Evolutionary conservation across 2,888 invertebrate genomes (phyloP).

Genomic region (Sarcophaga rosellei): DNA sequence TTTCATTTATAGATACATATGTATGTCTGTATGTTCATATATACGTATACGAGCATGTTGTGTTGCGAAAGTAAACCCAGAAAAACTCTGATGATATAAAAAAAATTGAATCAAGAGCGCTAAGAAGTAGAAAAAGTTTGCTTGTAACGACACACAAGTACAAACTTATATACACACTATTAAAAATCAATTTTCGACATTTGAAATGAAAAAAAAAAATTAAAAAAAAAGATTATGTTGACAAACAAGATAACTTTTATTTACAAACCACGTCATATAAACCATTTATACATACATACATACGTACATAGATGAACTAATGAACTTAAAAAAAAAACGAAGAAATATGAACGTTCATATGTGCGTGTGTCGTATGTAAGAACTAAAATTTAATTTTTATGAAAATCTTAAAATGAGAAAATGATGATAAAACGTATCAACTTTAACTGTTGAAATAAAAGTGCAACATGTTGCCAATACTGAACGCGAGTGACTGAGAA

Average conservation of each 20-base stretch:
- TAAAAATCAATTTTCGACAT: slow-evolving; percentile 57
- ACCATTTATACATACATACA: not conserved
- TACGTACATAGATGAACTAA: not conserved
- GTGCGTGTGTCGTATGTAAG: not conserved
- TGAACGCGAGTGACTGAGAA: not conserved
- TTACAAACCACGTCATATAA: not conserved
- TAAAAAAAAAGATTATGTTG: slow-evolving; percentile 56
- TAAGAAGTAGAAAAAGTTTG: slow-evolving; percentile 17
- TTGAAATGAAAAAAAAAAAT: slow-evolving; percentile 23
- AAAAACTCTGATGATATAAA: not conserved
- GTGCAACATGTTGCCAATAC: slow-evolving; percentile 41
- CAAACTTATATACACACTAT: slow-evolving; percentile 4
- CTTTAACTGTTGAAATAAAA: slow-evolving; percentile 32
- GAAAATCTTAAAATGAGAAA: slow-evolving; percentile 36
- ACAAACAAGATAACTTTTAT: slow-evolving; percentile 51
- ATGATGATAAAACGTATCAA: slow-evolving; percentile 17
- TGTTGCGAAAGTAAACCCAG: slow-evolving; percentile 24
- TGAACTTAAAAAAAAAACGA: not conserved
- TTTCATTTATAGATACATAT: too few relatives aligned
- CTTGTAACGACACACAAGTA: slow-evolving; percentile 24
- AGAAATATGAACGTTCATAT: not conserved
- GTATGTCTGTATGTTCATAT: too few relatives aligned
- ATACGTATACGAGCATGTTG: not conserved
- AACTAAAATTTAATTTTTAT: slow-evolving; percentile 31
- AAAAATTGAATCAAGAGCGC: not conserved